phyloP scores from a whole-genome alignment of 2,888 invertebrate species.

The Meloe dianella region DNA sequence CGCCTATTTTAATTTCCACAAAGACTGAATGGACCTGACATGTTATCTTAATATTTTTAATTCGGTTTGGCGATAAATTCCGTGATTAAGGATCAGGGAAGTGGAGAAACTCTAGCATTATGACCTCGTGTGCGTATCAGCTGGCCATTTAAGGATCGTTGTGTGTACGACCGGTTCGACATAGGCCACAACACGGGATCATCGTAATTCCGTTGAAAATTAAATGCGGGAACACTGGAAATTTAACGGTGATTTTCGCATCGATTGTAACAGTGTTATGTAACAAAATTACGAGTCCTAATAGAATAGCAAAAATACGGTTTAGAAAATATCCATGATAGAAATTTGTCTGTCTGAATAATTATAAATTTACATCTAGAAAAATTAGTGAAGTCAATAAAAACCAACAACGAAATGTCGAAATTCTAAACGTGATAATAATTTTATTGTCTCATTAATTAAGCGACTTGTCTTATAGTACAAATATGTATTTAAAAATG shows the following conservation, averaged over 20 bases:
- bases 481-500: neutral
- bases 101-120: neutral
- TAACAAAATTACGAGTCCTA: conserved; percentile 2
- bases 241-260: neutral
- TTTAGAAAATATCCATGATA: neutral
- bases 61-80: no score
- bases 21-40: conserved; percentile 14
- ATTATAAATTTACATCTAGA: neutral
- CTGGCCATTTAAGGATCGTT: conserved; percentile 9
- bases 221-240: conserved; percentile 1
- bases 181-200: conserved; percentile 9
- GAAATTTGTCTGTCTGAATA: neutral
- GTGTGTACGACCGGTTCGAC: conserved; percentile 10
- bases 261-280: conserved; percentile 1
- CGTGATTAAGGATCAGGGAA: neutral
- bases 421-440: neutral
- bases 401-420: neutral
- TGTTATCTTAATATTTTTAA: no score
- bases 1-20: conserved; percentile 14
- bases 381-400: neutral
- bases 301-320: neutral
- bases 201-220: conserved; percentile 16
- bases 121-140: conserved; percentile 3
- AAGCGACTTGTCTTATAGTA: neutral
- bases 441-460: neutral